Percentiles rank a stretch among this genome's conserved stretches.
Conservation (phyloP, 2,113 vertebrate genomes). For the Eudyptes chrysolophus region DNA sequence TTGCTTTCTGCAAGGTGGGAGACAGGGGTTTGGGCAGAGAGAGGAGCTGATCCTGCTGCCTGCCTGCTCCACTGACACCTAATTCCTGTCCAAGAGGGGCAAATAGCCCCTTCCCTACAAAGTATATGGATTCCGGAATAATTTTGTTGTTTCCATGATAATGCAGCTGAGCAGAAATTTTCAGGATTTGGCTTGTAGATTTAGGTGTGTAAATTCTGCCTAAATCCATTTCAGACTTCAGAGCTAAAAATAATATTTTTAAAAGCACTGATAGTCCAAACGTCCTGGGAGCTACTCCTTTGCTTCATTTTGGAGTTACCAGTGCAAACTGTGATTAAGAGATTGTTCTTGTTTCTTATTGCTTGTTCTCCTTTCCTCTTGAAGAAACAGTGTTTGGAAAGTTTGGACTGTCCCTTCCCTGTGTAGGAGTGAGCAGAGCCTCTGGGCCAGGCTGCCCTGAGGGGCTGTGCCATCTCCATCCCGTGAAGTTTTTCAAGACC, state of each 20-base stretch:
- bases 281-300: not conserved
- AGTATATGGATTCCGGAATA: not conserved
- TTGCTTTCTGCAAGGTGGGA: not conserved
- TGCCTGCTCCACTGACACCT: fast-evolving
- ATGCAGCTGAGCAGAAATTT: not conserved
- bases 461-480: not conserved
- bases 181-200: not conserved
- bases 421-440: not conserved
- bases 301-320: not conserved
- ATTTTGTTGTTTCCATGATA: not conserved
- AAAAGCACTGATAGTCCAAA: not conserved
- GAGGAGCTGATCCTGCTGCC: not conserved
- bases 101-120: not conserved
- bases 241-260: not conserved
- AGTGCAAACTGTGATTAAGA: no score
- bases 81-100: not conserved
- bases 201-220: not conserved
- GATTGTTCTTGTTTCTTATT: not conserved
- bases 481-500: not conserved
- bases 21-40: not conserved
- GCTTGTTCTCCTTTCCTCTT: not conserved
- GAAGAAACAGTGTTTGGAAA: not conserved
- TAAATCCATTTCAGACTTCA: not conserved
- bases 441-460: not conserved
- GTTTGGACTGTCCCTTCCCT: not conserved